Evolutionary conservation across 2,797 vertebrate genomes (phyloP), one percentile per base, ranked within the genome.

Genomic region (Cirrhinus molitorella): DNA sequence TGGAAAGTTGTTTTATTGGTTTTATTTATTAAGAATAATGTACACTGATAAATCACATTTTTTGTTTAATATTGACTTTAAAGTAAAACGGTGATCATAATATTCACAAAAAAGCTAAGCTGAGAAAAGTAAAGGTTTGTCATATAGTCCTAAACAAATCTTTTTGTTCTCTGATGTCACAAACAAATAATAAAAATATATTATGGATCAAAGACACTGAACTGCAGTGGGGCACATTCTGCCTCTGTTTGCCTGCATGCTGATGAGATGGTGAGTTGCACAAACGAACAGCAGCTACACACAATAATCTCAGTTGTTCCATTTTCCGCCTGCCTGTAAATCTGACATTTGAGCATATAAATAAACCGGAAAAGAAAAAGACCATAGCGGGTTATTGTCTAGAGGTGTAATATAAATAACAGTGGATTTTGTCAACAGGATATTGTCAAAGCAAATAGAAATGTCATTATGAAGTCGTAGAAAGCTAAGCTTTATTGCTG

Each of bases 331-430:
- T 75, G 80, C 31, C 59, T 82, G 47, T 74, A 75, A 65, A 67
- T 75, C 23, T 82, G 80, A 82, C 80, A 82, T 82, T 75, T 82
- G 31, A 75, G n/a, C 61, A 75, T 74, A 74, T 75, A 82, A 75
- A 82, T 66, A 75, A 82, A 61, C 4, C 11, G 31, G 53, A 72
- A 82, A 43, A 53, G 47, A 63, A 45, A 72, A 82, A 66, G 61
- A 45, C 61, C 59, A 82, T 10, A 8, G 71, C 0, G n/a, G 47
- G 80, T 74, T 74, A 65, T 53, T 65, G 31, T 66, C 31, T 73
- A 51, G 13, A 81, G n/a, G 28, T 51, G 59, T 53, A 82, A 75
- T 55, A 66, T 82, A 82, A 53, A 82, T 53, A 66, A 49, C 34
- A 82, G n/a, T 67, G 34, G n/a, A 55, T 82, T 43, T 82, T 75